These are phyloP conservation scores for Bergia sp. DNA, from an alignment of 92 coral and sea anemone species.

Conservation along the genomic window DNA sequence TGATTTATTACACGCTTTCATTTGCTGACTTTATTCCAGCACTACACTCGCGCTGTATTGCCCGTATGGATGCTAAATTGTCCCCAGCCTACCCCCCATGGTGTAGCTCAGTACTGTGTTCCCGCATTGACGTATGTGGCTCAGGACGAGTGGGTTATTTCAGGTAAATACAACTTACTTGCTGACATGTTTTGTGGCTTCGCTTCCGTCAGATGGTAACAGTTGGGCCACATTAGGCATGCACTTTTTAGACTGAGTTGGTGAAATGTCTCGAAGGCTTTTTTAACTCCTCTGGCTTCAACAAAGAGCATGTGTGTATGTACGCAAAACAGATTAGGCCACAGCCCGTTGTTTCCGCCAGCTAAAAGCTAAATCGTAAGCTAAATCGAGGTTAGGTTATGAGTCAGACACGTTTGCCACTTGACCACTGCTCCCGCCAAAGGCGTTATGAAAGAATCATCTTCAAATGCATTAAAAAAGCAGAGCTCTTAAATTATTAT, in stretches of 20 bases:
- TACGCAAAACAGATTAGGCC: no score
- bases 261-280: no score
- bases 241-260: neutral
- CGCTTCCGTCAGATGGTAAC: neutral
- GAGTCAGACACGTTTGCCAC: no score
- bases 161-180: conserved; percentile 56
- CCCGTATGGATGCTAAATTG: conserved; percentile 93
- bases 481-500: neutral
- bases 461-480: neutral
- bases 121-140: conserved; percentile 90
- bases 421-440: no score
- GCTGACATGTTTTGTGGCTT: neutral
- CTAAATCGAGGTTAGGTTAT: no score
- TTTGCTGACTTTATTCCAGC: conserved; percentile 53
- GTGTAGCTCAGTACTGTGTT: conserved; percentile 94
- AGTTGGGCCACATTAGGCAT: neutral
- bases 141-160: conserved; percentile 77
- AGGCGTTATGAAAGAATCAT: neutral
- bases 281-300: no score
- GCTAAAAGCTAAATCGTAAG: no score
- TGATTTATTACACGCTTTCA: neutral
- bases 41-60: conserved; percentile 77
- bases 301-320: no score
- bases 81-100: conserved; percentile 70
- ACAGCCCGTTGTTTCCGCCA: no score